Percentiles rank a stretch among this genome's conserved stretches.
Conservation (phyloP, 2,888 invertebrate genomes). For the Campoplex capitator region DNA sequence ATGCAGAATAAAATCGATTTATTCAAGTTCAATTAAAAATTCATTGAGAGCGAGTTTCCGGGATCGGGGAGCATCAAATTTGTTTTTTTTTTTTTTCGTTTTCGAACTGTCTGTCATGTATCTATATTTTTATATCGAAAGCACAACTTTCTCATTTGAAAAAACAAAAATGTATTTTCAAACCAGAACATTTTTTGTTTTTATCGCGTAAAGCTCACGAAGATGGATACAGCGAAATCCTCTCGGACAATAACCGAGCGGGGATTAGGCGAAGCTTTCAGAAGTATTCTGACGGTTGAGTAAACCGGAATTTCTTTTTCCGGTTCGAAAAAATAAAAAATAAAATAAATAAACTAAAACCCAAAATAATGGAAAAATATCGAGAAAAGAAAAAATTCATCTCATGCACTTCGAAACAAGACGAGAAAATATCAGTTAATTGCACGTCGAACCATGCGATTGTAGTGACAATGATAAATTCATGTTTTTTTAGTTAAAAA, state of each 20-base stretch:
- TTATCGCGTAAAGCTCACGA: constrained; percentile 25
- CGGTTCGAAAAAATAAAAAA: constrained; percentile 9
- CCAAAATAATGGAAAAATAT: constrained; percentile 35
- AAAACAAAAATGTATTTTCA: constrained; percentile 31
- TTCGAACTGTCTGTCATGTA: neutral
- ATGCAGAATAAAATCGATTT: neutral
- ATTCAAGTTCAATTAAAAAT: neutral
- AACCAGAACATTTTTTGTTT: constrained; percentile 27
- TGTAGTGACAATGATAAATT: neutral
- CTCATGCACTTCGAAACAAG: neutral
- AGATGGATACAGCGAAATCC: constrained; percentile 43
- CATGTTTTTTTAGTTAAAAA: neutral
- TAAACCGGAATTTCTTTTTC: constrained; percentile 18
- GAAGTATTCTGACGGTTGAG: constrained; percentile 16
- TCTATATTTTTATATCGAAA: neutral
- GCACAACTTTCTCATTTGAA: neutral
- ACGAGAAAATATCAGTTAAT: neutral
- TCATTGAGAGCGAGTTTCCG: neutral
- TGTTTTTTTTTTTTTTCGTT: neutral
- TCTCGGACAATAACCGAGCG: constrained; percentile 40
- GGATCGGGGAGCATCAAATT: neutral
- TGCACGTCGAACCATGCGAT: neutral
- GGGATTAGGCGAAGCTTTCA: constrained; percentile 55
- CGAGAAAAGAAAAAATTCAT: neutral
- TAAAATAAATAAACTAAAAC: neutral